Base-by-base conservation (phyloP, 1,140 invertebrate genomes). In the Drosophila jambulina region DNA sequence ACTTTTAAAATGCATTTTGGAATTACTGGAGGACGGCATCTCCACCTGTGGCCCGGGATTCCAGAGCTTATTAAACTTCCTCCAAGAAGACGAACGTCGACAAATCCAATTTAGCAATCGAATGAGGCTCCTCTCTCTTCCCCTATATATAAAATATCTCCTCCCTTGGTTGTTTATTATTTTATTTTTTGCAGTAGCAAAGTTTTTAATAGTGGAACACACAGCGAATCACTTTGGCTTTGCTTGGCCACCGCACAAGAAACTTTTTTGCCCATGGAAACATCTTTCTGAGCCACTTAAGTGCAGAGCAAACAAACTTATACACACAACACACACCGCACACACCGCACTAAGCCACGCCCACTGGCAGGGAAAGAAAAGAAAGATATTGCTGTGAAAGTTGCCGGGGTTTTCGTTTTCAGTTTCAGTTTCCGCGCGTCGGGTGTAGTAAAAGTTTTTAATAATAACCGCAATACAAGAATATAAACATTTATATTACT, bases 401-500 rank as follows among this genome's bases (percentile, higher is more conserved):
- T 75, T 87, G 77, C 51, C 42, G 34, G 40, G 42, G 25, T 71
- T 57, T 69, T 45, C 34, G 68, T 71, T 45, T 71, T 56, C 68
- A 69, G 67, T 69, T 67, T 69, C 63, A 67, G 67, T 70, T 70
- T 60, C 56, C 56, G 13, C 60, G 71, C 58, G 21, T 43, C 65
- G 61, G 72, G 75, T 78, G 75, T 87, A 83, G 83, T 88, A 87
- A 88, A 88, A 88, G 78, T 88, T 90, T 90, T 90, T 90, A 85
- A 90, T 90, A 90, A 90, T 90, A 90, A 90, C 85, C 86, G 85
- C 85, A 90, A 85, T 90, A 90, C 85, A 90, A 90, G 86, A 90
- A 90, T 90, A 90, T 90, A 90, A 90, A 90, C 85, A 90, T 90
- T 90, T 90, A 90, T 90, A 90, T 90, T 90, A 90, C 85, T 75